Evolutionary conservation across 2,888 invertebrate genomes (phyloP), one percentile per base, ranked within the genome.

Genomic region (Netelia melanura): DNA sequence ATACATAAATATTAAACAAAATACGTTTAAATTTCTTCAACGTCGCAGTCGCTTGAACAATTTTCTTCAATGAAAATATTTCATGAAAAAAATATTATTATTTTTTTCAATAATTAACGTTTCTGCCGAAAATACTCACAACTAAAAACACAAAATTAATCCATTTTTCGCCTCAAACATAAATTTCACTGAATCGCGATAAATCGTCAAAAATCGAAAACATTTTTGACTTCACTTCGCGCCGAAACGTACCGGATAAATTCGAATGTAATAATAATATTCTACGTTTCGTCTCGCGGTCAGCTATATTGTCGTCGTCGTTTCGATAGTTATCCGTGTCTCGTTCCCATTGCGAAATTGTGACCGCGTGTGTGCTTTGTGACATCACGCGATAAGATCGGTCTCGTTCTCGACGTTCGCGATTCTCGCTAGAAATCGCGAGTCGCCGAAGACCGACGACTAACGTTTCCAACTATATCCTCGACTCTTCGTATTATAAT

Each of bases 361-460:
- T 56, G 65, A 68, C 84, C 68, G 68, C 10, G 52, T 44, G 21
- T 64, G 21, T 64, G 52, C 25, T 9, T 62, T 81, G 81, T 85
- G 84, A 85, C 84, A 71, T 81, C 84, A 81, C 67, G 71, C 74
- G 78, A 78, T 79, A 86, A 84, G 65, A 75, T 68, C 71, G 70
- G 61, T 82, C 38, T 48, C 48, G 54, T 65, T 38, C 9, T 62
- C 76, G 38, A 67, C 61, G 64, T 61, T 67, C 44, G 30, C 14
- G 25, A 62, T 74, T 64, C 44, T 38, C 52, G 52, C 54, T 56
- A 44, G 48, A 56, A 58, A 56, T 72, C 62, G 61, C 62, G 52
- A 38, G 44, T 62, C 14, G 6, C 8, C 21, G 61, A 61, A 43
- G 23, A 17, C 3, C 43, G 14, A 38, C 30, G 43, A 1, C 10